A percentile compares a stretch with the other conserved stretches of the same genome.
Evolutionary conservation across 2,113 vertebrate genomes (phyloP).

Genomic region (Etheostoma spectabile): DNA sequence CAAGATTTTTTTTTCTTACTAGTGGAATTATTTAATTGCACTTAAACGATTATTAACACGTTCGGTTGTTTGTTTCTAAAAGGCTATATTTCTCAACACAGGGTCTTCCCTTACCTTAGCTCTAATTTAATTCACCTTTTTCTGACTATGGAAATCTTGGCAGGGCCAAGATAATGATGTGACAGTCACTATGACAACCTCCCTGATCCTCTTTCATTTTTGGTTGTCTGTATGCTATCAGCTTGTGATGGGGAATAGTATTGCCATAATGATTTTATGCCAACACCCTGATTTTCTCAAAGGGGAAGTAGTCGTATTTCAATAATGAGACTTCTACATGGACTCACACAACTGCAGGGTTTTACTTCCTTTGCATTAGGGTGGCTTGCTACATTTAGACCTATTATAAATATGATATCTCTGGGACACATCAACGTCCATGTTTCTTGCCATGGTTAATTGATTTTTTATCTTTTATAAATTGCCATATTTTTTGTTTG

Average conservation of each 20-base stretch:
- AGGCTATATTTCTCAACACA: neutral
- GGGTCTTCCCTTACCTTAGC: neutral
- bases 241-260: neutral
- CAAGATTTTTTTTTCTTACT: neutral
- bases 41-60: neutral
- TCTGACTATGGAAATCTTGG: neutral
- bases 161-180: neutral
- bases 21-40: neutral
- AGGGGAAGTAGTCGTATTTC: neutral
- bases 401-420: conserved; percentile 8
- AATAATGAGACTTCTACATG: neutral
- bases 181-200: neutral
- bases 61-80: neutral
- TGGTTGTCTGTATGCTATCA: neutral
- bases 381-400: conserved; percentile 1
- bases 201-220: neutral
- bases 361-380: neutral
- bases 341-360: neutral
- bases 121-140: neutral
- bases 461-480: conserved; percentile 3
- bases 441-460: conserved; percentile 15
- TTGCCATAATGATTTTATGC: conserved; percentile 9
- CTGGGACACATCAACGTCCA: conserved; percentile 16
- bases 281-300: neutral
- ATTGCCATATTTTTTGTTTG: neutral